Percentiles rank a stretch among this genome's conserved stretches.
phyloP scores from a whole-genome alignment of 2,888 invertebrate genomes.

The Melipona beecheii region DNA sequence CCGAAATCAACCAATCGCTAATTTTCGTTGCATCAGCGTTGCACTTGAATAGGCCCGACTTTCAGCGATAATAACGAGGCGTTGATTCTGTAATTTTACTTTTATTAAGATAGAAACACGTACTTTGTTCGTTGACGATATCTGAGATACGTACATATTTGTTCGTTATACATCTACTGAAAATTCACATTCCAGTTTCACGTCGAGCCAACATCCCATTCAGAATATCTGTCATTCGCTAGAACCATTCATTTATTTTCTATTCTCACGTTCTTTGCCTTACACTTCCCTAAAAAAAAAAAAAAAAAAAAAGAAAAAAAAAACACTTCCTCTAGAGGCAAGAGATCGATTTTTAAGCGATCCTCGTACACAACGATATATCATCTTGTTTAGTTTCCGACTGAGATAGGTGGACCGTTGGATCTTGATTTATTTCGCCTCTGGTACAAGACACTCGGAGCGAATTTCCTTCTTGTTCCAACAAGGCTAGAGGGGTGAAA shows the following conservation, averaged over 20 bases:
- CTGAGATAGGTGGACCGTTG: constrained; percentile 52
- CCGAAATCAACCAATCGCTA: too few species aligned
- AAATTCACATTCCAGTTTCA: neutral
- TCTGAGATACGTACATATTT: too few species aligned
- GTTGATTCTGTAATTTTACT: too few species aligned
- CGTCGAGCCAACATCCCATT: neutral
- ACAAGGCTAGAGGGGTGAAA: constrained; percentile 6
- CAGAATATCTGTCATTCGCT: neutral
- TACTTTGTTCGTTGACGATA: too few species aligned
- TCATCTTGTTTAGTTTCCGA: constrained; percentile 51
- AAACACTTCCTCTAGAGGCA: neutral
- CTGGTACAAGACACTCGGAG: constrained; percentile 57
- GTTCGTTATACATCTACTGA: too few species aligned
- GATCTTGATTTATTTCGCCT: constrained; percentile 62
- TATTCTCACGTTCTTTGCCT: neutral
- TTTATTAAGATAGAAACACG: too few species aligned
- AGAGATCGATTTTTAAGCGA: constrained; percentile 53
- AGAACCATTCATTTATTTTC: constrained; percentile 12
- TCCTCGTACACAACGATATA: constrained; percentile 37
- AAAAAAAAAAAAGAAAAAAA: too few species aligned
- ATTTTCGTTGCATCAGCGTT: too few species aligned
- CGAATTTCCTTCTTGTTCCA: constrained; percentile 55
- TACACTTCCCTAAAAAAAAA: too few species aligned
- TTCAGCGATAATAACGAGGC: too few species aligned
- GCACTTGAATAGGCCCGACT: too few species aligned